Base-by-base conservation (phyloP, 2,797 vertebrate species). In the Sus cebifrons region DNA sequence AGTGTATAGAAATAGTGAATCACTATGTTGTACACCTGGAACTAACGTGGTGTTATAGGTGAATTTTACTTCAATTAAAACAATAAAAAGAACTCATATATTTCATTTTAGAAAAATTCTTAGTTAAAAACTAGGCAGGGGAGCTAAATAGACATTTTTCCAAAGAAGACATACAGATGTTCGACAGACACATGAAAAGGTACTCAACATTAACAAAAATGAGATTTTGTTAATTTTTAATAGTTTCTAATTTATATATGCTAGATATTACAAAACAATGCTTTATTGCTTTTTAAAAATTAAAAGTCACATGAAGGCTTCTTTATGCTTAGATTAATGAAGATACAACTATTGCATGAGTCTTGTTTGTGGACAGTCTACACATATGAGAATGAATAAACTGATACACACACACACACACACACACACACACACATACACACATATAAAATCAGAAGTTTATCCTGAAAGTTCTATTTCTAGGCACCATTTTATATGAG, bases 241-340 rank as follows among this genome's bases (percentile, higher is more conserved):
- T 16, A 89, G 44, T 85, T 54, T 25, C 20, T 86, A 49, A 86
- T 65, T 89, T 93, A 79, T 79, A 81, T 86, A 86, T 93, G 49
- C 27, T 49, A 73, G 23, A 52, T 84, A 73, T 93, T 73, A 64
- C 79, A 32, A 44, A 82, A 67, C 10, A 25, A 56, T 67, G 49
- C 18, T 70, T 84, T 64, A 65, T 25, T 85, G 44, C 44, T 40
- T 8, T 58, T 70, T 79, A 89, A 82, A 52, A 91, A 75, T 83
- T 62, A 44, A 64, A 54, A 64, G 54, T 68, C 32, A 56, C 70
- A 83, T 54, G 13, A 81, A 73, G 16, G 6, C 15, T 78, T 88
- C 40, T 87, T 82, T 6, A 21, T 67, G 64, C 88, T 62, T 81
- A 75, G 44, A 87, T 91, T 91, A 27, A 83, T 94, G 77, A 83